Evolutionary conservation across 2,888 invertebrate genomes (phyloP), one percentile per base, ranked within the genome.

Genomic region (Candidula unifasciata): DNA sequence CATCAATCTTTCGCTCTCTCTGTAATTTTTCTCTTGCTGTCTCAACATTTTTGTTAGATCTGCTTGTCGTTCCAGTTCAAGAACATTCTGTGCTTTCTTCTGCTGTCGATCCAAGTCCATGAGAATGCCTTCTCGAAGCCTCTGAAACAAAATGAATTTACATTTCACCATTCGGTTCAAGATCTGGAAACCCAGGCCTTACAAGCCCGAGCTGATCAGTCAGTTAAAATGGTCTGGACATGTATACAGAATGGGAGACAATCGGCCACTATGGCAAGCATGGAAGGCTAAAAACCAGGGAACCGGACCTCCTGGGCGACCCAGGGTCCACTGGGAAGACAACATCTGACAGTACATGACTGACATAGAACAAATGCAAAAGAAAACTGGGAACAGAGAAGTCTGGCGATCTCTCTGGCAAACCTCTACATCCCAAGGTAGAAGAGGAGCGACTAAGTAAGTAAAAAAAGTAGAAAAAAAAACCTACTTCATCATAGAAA

Each of bases 41-140:
- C 69, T 79, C 6, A 83, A 30, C 30, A 83, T 79, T 44, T 83
- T 83, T 1, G 83, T 83, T 1, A 83, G 60, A 35, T 83, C 83
- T 68, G 79, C 27, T 52, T 83, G 83, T 27, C 37, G 79, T 30
- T 33, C 71, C 13, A 83, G 52, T 6, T 83, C 73, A 37, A 30
- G 71, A 44, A 83, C 0, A 52, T 83, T 83, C 52, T 79, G 83
- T 27, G 27, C 8, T 79, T 83, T 83, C 52, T n/a, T 71, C 30
- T 83, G 83, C 33, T 83, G 83, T n/a, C 83, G 52, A 0, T 68
- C 79, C 24, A 83, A 13, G 44, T 83, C 83, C 18, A 68, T 44
- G 30, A 83, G 24, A 35, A 83, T 66, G 30, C 83, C 83, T 60
- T 83, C 83, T 37, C 73, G n/a, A 21, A 83, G 64, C 24, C 73